Base-by-base conservation (phyloP, 2,888 invertebrate species). In the Aleiodes leptofemur region DNA sequence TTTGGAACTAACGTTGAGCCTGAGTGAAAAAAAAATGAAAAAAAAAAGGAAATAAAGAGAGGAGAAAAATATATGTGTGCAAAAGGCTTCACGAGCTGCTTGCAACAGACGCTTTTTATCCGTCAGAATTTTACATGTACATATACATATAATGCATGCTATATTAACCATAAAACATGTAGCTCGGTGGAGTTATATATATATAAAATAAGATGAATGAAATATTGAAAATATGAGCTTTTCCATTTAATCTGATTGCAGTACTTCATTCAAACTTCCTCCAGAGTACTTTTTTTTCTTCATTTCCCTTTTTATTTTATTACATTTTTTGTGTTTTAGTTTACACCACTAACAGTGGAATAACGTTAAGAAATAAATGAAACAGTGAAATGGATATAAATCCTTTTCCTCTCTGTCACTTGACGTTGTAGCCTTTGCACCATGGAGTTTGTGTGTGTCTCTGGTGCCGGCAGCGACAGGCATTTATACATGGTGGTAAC, bases 1-100 rank as follows among this genome's bases (percentile, higher is more conserved):
- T 85, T 84, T 81, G 83, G 77, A 83, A 85, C 84, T 84, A 84
- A 85, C 84, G 61, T 61, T 61, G 31, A 61, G 29, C 34, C 61
- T 38, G 61, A 38, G 61, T 38, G 34, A 34, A 16, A 61, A 61
- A 38, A 61, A 38, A 13, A 29, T 9, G 34, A 38, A 38, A n/a
- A 61, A 38, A 38, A 29, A 59, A 14, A 5, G 8, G 14, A 34
- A 16, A 14, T 7, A 16, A 16, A 16, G 53, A 53, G 16, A 16
- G 14, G 8, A 53, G 14, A 53, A 6, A 61, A 14, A 61, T 61
- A 61, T 59, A 59, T 31, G 34, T 59, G 29, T 34, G 14, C 38
- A 61, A 61, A 31, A 31, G 34, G 38, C 61, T 61, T 31, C 14
- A 34, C 38, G 34, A n/a, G 59, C 13, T 31, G 61, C 61, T 16